Conservation (phyloP, 2,888 invertebrate genomes). For the Kryphioiulus occultus region DNA sequence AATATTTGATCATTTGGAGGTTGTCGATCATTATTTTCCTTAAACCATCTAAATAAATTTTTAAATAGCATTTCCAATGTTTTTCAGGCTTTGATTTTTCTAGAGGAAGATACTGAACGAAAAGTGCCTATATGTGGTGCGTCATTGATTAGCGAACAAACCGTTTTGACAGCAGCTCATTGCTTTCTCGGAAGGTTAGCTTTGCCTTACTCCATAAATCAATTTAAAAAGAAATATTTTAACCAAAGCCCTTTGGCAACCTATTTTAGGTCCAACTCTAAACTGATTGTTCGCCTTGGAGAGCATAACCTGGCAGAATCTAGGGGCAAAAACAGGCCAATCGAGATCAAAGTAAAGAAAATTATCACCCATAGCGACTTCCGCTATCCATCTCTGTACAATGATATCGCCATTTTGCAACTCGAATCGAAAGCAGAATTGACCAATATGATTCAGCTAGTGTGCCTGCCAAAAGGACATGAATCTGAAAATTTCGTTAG, state of each 20-base stretch:
- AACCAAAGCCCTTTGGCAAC: not conserved
- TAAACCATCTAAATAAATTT: no score
- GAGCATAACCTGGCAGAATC: not conserved
- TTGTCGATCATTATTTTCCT: no score
- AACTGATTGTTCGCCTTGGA: not conserved
- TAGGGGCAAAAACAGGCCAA: not conserved
- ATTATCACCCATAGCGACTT: constrained; percentile 37
- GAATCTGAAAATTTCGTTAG: constrained; percentile 70
- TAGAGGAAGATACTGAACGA: constrained; percentile 79
- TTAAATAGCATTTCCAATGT: not conserved
- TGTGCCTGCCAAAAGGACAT: constrained; percentile 73
- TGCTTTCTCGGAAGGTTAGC: constrained; percentile 64
- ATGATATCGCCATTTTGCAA: constrained; percentile 82
- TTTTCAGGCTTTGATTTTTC: constrained; percentile 54
- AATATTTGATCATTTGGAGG: not conserved
- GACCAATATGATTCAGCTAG: constrained; percentile 75
- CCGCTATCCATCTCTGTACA: constrained; percentile 68
- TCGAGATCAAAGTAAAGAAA: constrained; percentile 42
- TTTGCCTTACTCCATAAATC: not conserved
- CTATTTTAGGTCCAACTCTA: not conserved
- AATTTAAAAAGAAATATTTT: no score
- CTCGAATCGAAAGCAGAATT: constrained; percentile 78
- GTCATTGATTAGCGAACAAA: constrained; percentile 78
- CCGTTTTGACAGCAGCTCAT: constrained; percentile 85
- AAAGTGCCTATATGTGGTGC: constrained; percentile 89